These are phyloP conservation scores for Polydrusus tereticollis DNA, from an alignment of 2,888 invertebrate species.

Conservation along the genomic window DNA sequence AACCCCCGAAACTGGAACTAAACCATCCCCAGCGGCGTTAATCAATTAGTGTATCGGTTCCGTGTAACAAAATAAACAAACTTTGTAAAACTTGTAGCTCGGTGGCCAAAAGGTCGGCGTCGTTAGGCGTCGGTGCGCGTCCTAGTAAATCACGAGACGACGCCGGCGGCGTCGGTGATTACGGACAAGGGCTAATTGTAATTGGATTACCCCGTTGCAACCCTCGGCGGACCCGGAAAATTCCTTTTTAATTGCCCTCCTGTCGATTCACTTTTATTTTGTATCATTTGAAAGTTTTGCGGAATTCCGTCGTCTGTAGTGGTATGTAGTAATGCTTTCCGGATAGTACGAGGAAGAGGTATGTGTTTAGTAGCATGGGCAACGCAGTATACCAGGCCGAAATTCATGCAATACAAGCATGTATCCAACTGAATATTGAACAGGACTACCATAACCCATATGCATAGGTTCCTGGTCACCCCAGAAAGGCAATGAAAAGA, in stretches of 20 bases:
- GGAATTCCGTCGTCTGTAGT: too few species aligned
- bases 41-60: conserved; percentile 33
- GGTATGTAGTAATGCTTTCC: too few species aligned
- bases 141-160: conserved; percentile 39
- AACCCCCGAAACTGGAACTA: not conserved
- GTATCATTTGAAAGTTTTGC: not conserved
- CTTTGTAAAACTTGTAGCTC: conserved; percentile 31
- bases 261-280: not conserved
- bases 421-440: too few species aligned
- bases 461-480: too few species aligned
- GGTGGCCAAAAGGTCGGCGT: conserved; percentile 21
- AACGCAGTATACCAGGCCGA: too few species aligned
- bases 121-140: conserved; percentile 44
- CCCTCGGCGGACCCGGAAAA: conserved; percentile 30
- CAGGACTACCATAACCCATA: too few species aligned
- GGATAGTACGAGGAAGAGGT: too few species aligned
- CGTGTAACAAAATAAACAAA: conserved; percentile 25
- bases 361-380: too few species aligned
- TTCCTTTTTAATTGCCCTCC: conserved; percentile 36
- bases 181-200: conserved; percentile 48
- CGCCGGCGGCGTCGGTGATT: conserved; percentile 40
- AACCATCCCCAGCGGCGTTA: not conserved
- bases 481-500: too few species aligned
- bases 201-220: conserved; percentile 44
- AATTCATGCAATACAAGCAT: too few species aligned